These are phyloP conservation scores for Leucosticte australis DNA, from an alignment of 2,113 vertebrate species.

Conservation along the genomic window DNA sequence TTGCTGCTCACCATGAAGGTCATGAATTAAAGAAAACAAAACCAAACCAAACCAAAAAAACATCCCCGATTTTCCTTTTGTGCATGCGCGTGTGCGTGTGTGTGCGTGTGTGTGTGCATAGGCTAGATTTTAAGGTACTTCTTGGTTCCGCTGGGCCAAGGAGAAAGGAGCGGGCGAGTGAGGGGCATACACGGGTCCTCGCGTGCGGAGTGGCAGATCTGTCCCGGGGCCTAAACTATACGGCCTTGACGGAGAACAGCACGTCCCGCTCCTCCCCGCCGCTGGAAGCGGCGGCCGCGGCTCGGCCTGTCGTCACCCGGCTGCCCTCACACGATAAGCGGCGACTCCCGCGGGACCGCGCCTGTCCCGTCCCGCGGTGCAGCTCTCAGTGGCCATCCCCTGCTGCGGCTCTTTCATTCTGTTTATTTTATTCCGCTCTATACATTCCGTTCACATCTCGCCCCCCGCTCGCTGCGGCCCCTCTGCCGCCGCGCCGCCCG, in stretches of 20 bases:
- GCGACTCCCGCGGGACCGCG: not conserved
- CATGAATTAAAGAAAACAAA: not conserved
- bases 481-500: too few relatives aligned
- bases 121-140: too few relatives aligned
- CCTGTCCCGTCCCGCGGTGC: not conserved
- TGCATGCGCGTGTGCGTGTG: not conserved
- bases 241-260: not conserved
- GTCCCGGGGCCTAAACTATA: too few relatives aligned
- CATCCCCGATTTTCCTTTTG: not conserved
- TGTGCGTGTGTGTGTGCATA: not conserved
- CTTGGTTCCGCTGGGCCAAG: not conserved
- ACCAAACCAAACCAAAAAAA: too few relatives aligned
- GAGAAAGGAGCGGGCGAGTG: not conserved
- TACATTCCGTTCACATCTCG: not conserved
- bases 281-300: not conserved
- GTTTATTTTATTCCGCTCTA: not conserved
- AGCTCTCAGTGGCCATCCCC: not conserved
- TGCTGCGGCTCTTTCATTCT: not conserved
- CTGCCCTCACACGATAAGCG: too few relatives aligned
- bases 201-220: fast-evolving
- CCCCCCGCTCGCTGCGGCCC: not conserved
- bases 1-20: too few relatives aligned
- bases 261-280: too few relatives aligned
- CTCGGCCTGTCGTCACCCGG: not conserved
- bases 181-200: not conserved